Base-by-base conservation (phyloP, 1,140 invertebrate genomes). In the Zaprionus taronus region DNA sequence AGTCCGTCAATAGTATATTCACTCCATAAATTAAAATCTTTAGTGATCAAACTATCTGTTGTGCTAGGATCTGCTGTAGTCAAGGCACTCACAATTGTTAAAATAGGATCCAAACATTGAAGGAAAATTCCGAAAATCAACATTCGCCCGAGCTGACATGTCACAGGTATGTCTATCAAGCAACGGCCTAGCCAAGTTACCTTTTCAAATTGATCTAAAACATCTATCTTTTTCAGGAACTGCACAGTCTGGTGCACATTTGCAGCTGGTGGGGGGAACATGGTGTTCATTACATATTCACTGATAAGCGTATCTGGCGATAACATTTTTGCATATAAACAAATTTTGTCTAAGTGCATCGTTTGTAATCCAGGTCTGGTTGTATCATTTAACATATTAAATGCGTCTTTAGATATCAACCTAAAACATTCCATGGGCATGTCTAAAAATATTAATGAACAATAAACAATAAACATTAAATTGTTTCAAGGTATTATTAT, bases 61-160 rank as follows among this genome's bases (percentile, higher is more conserved):
- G 98, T 96, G n/a, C n/a, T 17, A 1, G 96, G 96, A 93, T 97
- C 96, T 93, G 96, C 96, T 83, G 98, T 96, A 2, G 96, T 95
- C 63, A 99, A 93, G 49, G 96, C 95, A 90, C 97, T 97, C 12
- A 98, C 97, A 56, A 99, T 97, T 0, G 98, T 99, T 24, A 99
- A 93, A 26, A 99, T 95, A 5, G 99, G 99, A 94, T 99, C 98
- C 2, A 99, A 93, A 92, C 99, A 99, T 92, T 98, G 98, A 31
- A 99, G 94, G 5, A 99, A 95, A 22, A 98, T 96, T 3, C 97
- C 96, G 91, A 98, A 98, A 2, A 99, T 93, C 26, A 99, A 93
- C 95, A 98, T 97, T 94, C 99, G 98, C 4, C 97, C 98, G 14
- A 98, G 94, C 80, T 97, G 95, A 1, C 98, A 98, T 75, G 99